Conservation (phyloP, 2,797 vertebrate species). For the Sylvilagus floridanus region DNA sequence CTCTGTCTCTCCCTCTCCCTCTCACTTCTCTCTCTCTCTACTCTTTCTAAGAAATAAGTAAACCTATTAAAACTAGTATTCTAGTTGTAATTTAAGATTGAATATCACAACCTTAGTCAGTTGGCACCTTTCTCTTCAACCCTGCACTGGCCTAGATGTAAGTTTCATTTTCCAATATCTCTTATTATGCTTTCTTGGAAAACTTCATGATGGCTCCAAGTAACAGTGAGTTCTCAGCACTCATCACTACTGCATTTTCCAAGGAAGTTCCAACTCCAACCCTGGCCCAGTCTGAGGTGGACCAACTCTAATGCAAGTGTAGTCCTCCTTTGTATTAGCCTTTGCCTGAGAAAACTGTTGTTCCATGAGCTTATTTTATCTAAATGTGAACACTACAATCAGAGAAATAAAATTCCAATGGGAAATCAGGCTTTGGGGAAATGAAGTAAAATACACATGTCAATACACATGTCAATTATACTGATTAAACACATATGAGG, state of each 20-base stretch:
- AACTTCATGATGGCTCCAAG: neutral
- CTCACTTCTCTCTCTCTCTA: too few relatives aligned
- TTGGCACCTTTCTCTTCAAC: neutral
- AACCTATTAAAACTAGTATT: neutral
- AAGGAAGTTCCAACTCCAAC: neutral
- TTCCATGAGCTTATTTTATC: neutral
- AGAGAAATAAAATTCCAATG: neutral
- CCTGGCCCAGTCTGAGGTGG: neutral
- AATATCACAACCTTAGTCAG: neutral
- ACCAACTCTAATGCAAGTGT: neutral
- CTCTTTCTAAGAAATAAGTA: too few relatives aligned
- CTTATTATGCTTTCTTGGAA: neutral
- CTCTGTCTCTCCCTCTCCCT: too few relatives aligned
- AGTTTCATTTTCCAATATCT: slow-evolving; percentile 2
- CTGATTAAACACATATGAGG: neutral
- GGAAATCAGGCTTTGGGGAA: neutral
- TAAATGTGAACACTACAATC: neutral
- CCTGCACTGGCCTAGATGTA: neutral
- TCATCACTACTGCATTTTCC: accelerated
- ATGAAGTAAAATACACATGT: neutral
- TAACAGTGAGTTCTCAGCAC: neutral
- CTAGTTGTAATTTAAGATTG: neutral
- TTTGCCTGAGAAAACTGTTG: neutral
- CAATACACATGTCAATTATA: neutral
- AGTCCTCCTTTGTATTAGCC: neutral